phyloP scores from a whole-genome alignment of 2,113 vertebrate genomes.

The Fukomys damarensis region DNA sequence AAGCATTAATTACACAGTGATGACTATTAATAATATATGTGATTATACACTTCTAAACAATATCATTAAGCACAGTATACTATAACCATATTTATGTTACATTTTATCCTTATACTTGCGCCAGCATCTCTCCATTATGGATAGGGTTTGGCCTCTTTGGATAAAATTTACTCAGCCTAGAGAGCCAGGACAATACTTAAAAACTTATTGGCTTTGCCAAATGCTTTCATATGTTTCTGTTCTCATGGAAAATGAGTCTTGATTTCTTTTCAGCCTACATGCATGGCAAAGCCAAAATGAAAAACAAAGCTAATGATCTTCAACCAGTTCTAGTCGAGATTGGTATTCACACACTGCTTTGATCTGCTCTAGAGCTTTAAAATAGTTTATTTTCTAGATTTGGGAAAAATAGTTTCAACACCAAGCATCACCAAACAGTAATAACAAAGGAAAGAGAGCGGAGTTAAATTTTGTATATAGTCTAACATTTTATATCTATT shows the following conservation, averaged over 20 bases:
- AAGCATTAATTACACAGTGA: conserved; percentile 55
- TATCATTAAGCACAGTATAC: conserved; percentile 33
- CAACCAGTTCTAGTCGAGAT: conserved; percentile 55
- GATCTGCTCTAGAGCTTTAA: conserved; percentile 44
- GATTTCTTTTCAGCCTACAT: conserved; percentile 73
- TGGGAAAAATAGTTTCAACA: conserved; percentile 21
- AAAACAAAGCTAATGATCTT: conserved; percentile 68
- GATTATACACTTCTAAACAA: conserved; percentile 51
- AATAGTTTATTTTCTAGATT: conserved; percentile 39
- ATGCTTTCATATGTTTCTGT: conserved; percentile 77
- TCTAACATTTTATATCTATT: conserved; percentile 60
- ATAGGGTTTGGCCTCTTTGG: conserved; percentile 27
- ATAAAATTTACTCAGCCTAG: conserved; percentile 52
- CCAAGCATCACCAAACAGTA: background rate
- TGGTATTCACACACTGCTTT: conserved; percentile 54
- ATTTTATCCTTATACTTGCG: conserved; percentile 29
- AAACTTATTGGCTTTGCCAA: conserved; percentile 73
- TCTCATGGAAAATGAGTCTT: conserved; percentile 80
- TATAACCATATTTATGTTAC: conserved; percentile 13
- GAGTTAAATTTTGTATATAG: background rate
- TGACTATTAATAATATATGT: conserved; percentile 30
- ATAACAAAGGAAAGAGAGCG: background rate
- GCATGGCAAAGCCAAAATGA: conserved; percentile 65
- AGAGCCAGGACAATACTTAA: conserved; percentile 61
- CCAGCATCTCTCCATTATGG: background rate